Base-by-base conservation (phyloP, 1,140 invertebrate species). In the Macrosteles quadrilineatus region DNA sequence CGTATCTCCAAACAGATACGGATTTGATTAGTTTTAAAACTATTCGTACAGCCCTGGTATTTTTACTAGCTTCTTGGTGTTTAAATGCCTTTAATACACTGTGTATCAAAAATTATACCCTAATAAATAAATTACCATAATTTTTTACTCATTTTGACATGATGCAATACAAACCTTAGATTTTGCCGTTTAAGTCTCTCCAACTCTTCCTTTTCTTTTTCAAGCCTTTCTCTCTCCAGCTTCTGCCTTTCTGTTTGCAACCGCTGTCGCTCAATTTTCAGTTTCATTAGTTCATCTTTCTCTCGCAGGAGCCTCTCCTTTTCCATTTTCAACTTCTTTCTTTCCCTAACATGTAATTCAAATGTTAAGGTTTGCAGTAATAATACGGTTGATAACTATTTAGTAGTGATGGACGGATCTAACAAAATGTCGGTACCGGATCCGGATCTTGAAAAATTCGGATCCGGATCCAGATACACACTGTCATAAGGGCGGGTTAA, bases 221-320 rank as follows among this genome's bases (percentile, higher is more conserved):
- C 92, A 25, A 96, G 81, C 77, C 91, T 90, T 74, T 95, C 93
- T 19, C 93, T 81, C 79, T 95, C 93, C 50, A 93, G 76, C 70
- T 89, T 30, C 3, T 64, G 87, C 77, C 92, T 91, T 76, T 95
- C 93, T 14, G 92, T 82, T 79, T 96, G 93, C 65, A 93, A 76
- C 68, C 90, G 87, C 77, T 94, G 74, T 36, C 91, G 83, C 77
- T 95, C 92, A 2, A 91, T 84, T 79, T 96, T 93, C 62, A 95
- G 77, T 55, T 90, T 86, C 62, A 94, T 78, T 14, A 94, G 79
- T 77, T 96, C 93, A 32, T 90, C 88, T 76, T 91, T 90, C 76
- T 95, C 92, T 19, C 90, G 84, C 76, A 92, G 91, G 23, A 93
- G 85, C 53, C 86, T 85, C 75, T 93, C 90, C 25, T 90, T 83